Base-by-base conservation (phyloP, 2,797 vertebrate genomes). In the Chiloscyllium punctatum region DNA sequence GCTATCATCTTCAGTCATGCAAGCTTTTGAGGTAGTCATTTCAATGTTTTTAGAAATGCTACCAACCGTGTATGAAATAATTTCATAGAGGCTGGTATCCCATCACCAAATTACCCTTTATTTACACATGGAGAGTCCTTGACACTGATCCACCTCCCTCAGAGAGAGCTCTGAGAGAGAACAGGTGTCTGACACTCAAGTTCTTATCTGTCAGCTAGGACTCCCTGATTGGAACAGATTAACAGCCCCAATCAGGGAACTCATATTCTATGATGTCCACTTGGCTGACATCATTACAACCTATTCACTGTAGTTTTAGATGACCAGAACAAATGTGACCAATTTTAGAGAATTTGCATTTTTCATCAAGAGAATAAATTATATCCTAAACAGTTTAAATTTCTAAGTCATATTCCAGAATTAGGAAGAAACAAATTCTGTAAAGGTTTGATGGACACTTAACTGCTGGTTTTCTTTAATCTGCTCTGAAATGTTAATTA, bases 401-500 rank as follows among this genome's bases (percentile, higher is more conserved):
- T 53, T 90, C 53, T 90, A 53, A 72, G 42, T 74, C 69, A 51
- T 42, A 51, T 74, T 33, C 66, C 33, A 37, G 18, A 62, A n/a
- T 18, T 30, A 68, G 11, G 94, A 92, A 37, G n/a, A 74, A 72
- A 51, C 4, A 48, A 94, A 74, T 74, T 33, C n/a, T 92, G 69
- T 48, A 94, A 94, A 53, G 51, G 71, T 74, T 94, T 94, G 94
- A 94, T 51, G 48, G 42, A 9, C 30, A 27, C 42, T 72, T 33
- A 53, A 18, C 48, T 6, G 69, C 74, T 94, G 94, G 42, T 94
- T 48, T 72, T 74, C 69, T 51, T 23, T 94, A 94, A 94, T 94
- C 94, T 94, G 42, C 37, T 51, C 53, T 42, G 42, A 94, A 94
- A 94, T n/a, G 48, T 94, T 91, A 8, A 68, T 68, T 7, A 68